Base-by-base conservation (phyloP, 2,888 invertebrate genomes). In the Coremacera marginata region DNA sequence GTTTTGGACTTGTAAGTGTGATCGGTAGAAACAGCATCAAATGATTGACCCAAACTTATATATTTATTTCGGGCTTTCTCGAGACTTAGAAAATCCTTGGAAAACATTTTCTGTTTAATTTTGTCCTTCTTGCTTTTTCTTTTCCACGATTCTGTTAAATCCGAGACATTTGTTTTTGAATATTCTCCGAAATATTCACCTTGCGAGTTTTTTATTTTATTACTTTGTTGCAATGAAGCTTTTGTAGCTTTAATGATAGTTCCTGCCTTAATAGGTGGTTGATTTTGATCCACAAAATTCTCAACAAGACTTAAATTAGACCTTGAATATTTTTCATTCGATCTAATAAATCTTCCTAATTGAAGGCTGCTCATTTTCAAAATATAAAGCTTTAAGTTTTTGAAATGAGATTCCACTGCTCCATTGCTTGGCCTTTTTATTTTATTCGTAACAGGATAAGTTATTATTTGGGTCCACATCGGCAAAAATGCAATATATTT, bases 401-500 rank as follows among this genome's bases (percentile, higher is more conserved):
- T 67, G 31, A 63, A 63, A 11, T 37, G 37, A 1, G 51, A 22
- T 19, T 51, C 52, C 14, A 68, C 16, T 19, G 51, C 3, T 22
- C 51, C 68, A 31, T 31, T 31, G 31, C 31, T 68, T 27, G 51
- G 51, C 5, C 68, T 19, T 68, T 68, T 37, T 8, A 37, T 37
- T 37, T 37, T 37, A 37, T 68, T 51, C 51, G 25, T 16, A 0
- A 51, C 2, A 14, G 2, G 62, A 14, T 11, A 31, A 25, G 34
- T 63, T 14, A 63, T 9, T 16, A 63, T 31, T 63, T 63, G 62
- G 22, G 31, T 63, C 27, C 27, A 63, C 11, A 63, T 25, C 14
- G 62, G 62, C 16, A 31, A 63, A 63, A 63, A 31, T 5, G 62
- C 27, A 31, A 63, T 31, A 9, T 63, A 63, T 25, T 63, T 63